These are phyloP conservation scores for Lynx canadensis DNA, from an alignment of 2,113 vertebrate genomes.

Conservation along the genomic window DNA sequence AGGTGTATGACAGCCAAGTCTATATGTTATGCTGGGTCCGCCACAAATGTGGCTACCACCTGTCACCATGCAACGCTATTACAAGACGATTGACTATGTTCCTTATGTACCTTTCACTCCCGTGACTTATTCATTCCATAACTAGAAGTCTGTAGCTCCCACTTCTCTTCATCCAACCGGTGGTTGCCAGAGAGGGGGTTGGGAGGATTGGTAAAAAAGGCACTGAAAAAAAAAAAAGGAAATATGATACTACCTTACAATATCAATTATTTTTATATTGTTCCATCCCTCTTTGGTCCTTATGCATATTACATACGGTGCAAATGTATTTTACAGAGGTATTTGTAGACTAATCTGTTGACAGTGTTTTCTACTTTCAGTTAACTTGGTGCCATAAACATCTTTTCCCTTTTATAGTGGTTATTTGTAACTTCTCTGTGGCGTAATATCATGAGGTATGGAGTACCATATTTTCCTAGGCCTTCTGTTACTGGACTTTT, in stretches of 20 bases:
- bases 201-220: not conserved
- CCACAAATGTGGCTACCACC: not conserved
- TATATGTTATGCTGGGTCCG: not conserved
- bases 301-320: not conserved
- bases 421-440: not conserved
- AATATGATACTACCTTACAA: not conserved
- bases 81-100: not conserved
- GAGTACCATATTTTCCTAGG: not conserved
- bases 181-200: not conserved
- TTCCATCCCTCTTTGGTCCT: not conserved
- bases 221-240: not conserved
- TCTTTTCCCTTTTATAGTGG: not conserved
- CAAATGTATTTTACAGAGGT: not conserved
- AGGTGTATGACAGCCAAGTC: not conserved
- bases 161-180: not conserved
- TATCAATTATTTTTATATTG: constrained; percentile 18
- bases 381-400: not conserved
- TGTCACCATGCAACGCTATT: not conserved
- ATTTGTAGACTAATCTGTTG: not conserved
- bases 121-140: not conserved
- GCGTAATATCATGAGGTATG: not conserved
- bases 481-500: not conserved
- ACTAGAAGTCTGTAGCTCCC: not conserved
- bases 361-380: not conserved
- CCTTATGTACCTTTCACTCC: not conserved